These are phyloP conservation scores for Ceratina australensis DNA, from an alignment of 1,140 invertebrate genomes.

Conservation along the genomic window DNA sequence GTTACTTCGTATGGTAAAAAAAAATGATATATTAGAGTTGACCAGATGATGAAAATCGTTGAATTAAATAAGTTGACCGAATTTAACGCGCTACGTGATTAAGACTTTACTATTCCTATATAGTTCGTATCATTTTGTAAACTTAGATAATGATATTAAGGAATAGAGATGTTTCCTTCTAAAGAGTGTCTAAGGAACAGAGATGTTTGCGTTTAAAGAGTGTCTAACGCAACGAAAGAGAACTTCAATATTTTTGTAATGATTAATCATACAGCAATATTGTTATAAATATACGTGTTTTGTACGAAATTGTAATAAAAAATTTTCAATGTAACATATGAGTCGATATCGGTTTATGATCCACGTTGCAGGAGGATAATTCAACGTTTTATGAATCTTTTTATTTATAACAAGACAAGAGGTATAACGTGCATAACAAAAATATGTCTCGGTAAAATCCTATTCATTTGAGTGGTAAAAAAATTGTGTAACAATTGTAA, in stretches of 20 bases:
- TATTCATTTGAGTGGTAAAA: slow-evolving; percentile 17
- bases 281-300: slow-evolving; percentile 33
- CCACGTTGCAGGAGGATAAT: background rate
- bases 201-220: slow-evolving; percentile 2
- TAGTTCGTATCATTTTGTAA: slow-evolving; percentile 3
- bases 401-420: slow-evolving; percentile 32
- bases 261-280: slow-evolving; percentile 38
- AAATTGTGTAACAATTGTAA: no score
- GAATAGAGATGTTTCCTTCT: background rate
- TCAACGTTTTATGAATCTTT: slow-evolving; percentile 3
- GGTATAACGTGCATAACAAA: slow-evolving; percentile 28
- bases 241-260: slow-evolving; percentile 47
- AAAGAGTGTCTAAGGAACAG: slow-evolving; percentile 1
- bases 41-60: slow-evolving; percentile 24
- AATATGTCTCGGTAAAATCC: slow-evolving; percentile 21
- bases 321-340: slow-evolving; percentile 1
- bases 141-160: slow-evolving; percentile 32
- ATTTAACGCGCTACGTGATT: slow-evolving; percentile 7
- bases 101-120: slow-evolving; percentile 15
- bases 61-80: slow-evolving; percentile 15
- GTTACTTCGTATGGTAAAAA: slow-evolving; percentile 25
- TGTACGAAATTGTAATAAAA: slow-evolving; percentile 26
- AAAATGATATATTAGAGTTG: slow-evolving; percentile 45
- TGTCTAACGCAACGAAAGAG: background rate
- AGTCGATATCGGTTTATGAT: background rate